These are phyloP conservation scores for Mus minutoides DNA, from an alignment of 2,797 vertebrate genomes.

Conservation along the genomic window DNA sequence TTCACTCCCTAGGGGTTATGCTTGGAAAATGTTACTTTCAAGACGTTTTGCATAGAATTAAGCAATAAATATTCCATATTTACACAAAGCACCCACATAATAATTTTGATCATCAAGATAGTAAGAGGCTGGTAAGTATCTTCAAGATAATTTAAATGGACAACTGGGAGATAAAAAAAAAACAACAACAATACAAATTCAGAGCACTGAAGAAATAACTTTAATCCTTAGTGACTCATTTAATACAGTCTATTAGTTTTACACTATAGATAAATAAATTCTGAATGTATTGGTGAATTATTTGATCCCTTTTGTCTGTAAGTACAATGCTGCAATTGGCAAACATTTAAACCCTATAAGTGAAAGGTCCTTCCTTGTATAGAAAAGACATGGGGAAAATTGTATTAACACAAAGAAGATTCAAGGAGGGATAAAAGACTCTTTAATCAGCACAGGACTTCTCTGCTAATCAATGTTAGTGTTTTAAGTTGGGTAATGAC, in stretches of 20 bases:
- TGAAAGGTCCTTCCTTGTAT: background rate
- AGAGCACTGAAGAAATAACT: background rate
- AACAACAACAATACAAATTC: background rate
- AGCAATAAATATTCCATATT: background rate
- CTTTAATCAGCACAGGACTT: background rate
- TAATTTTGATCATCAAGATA: background rate
- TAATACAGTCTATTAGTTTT: background rate
- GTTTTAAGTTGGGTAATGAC: background rate
- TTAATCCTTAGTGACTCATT: background rate
- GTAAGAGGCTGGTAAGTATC: background rate
- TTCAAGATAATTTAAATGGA: background rate
- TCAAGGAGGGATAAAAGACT: background rate
- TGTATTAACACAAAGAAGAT: accelerated
- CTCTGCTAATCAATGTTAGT: background rate
- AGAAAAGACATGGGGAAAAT: background rate
- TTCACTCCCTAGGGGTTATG: background rate
- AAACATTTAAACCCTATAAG: background rate
- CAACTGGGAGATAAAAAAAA: background rate
- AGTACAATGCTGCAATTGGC: background rate
- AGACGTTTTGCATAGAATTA: background rate
- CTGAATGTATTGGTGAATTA: background rate
- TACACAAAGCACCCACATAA: background rate
- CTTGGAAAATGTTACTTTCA: background rate
- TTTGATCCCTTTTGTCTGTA: background rate
- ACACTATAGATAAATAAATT: background rate